Conservation (phyloP, 2,113 vertebrate species). For the Bucco capensis region DNA sequence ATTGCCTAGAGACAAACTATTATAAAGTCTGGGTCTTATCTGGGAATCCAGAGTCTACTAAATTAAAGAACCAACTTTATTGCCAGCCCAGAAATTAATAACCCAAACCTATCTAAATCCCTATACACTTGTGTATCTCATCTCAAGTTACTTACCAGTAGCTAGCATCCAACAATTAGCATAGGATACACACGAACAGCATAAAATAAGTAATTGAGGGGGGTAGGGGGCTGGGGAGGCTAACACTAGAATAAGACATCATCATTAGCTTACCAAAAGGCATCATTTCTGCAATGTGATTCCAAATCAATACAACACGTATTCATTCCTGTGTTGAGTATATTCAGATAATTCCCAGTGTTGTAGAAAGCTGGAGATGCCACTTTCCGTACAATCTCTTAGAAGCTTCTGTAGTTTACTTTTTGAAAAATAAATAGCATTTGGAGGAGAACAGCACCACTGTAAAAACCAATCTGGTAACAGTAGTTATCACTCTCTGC, state of each 20-base stretch:
- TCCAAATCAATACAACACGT: not conserved
- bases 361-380: not conserved
- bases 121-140: not conserved
- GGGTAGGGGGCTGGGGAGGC: accelerated
- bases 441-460: not conserved
- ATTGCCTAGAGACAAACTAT: not conserved
- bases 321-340: not conserved
- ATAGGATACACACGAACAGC: not conserved
- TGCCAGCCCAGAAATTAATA: not conserved
- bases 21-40: not conserved
- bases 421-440: not conserved
- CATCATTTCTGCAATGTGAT: not conserved
- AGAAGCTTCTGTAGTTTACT: not conserved
- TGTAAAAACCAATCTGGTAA: not conserved
- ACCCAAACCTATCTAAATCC: not conserved
- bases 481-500: not conserved
- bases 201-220: not conserved
- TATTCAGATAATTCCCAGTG: not conserved
- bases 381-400: not conserved
- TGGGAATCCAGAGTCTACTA: not conserved
- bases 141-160: not conserved
- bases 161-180: not conserved
- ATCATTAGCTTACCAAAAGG: not conserved
- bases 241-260: not conserved
- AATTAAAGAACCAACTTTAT: not conserved